A percentile compares a stretch with the other conserved stretches of the same genome.
phyloP scores from a whole-genome alignment of 2,888 invertebrate genomes.

The Oxycera nigricornis region DNA sequence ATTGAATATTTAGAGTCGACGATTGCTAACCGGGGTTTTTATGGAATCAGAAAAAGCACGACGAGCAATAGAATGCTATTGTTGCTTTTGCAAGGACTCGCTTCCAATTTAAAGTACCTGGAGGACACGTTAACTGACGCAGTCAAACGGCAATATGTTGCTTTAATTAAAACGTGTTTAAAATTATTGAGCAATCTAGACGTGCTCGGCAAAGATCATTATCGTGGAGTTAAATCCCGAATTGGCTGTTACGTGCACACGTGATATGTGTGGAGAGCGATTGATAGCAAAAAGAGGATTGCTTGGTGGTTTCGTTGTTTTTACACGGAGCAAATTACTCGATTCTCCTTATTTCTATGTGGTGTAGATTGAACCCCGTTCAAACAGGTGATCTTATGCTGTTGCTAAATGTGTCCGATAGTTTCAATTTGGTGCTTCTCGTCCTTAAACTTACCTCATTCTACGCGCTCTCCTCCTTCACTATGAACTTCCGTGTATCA shows the following conservation, averaged over 20 bases:
- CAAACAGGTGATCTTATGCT: too few species aligned
- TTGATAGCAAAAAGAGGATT: neutral
- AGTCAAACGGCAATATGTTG: constrained; percentile 40
- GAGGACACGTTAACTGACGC: constrained; percentile 11
- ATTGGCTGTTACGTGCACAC: neutral
- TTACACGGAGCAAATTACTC: too few species aligned
- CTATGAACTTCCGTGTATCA: too few species aligned
- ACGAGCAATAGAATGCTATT: neutral
- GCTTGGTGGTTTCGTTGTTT: too few species aligned
- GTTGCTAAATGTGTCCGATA: too few species aligned
- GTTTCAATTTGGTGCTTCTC: too few species aligned
- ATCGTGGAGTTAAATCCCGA: constrained; percentile 27
- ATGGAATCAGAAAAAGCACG: neutral
- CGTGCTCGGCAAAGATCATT: constrained; percentile 26
- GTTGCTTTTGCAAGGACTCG: neutral
- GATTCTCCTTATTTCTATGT: too few species aligned
- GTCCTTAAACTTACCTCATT: too few species aligned
- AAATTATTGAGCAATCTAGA: constrained; percentile 39
- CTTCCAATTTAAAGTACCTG: constrained; percentile 26
- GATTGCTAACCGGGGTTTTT: neutral
- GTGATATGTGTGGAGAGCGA: neutral
- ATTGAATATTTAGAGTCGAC: constrained; percentile 44
- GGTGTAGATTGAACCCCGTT: too few species aligned
- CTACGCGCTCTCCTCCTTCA: too few species aligned
- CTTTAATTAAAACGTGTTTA: constrained; percentile 44